phyloP scores from a whole-genome alignment of 2,113 vertebrate species.

The Paralichthys olivaceus region DNA sequence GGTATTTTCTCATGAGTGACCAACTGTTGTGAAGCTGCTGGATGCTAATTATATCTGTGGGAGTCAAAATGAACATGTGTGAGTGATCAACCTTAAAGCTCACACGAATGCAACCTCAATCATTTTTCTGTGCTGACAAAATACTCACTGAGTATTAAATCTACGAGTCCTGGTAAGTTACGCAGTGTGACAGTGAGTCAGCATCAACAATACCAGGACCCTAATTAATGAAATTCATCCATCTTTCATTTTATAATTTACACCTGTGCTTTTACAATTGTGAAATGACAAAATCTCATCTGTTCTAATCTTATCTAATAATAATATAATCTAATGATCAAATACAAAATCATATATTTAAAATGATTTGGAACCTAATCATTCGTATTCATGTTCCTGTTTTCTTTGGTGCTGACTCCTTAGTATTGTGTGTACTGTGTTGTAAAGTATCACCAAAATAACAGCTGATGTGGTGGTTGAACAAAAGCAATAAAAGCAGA shows the following conservation, averaged over 20 bases:
- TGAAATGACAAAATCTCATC: too few relatives aligned
- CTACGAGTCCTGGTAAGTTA: too few relatives aligned
- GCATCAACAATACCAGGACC: too few relatives aligned
- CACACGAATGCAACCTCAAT: neutral
- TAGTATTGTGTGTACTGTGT: conserved; percentile 28
- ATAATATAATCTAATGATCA: too few relatives aligned
- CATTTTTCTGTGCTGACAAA: too few relatives aligned
- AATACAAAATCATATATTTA: too few relatives aligned
- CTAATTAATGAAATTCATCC: neutral
- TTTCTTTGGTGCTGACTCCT: conserved; percentile 15
- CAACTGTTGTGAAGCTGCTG: neutral
- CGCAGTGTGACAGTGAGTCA: too few relatives aligned
- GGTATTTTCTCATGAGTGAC: neutral
- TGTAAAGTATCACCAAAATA: conserved; percentile 71
- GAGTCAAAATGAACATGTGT: neutral
- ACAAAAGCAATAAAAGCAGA: conserved; percentile 72
- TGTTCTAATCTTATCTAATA: too few relatives aligned
- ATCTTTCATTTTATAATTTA: neutral
- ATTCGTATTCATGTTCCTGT: too few relatives aligned
- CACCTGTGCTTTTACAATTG: neutral
- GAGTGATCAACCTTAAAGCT: neutral
- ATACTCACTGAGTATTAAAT: too few relatives aligned
- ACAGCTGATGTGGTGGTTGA: conserved; percentile 56
- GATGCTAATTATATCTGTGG: neutral
- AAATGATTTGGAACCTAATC: too few relatives aligned